Evolutionary conservation across 2,888 invertebrate genomes (phyloP), one percentile per base, ranked within the genome.

Genomic region (Eristalis arbustorum): DNA sequence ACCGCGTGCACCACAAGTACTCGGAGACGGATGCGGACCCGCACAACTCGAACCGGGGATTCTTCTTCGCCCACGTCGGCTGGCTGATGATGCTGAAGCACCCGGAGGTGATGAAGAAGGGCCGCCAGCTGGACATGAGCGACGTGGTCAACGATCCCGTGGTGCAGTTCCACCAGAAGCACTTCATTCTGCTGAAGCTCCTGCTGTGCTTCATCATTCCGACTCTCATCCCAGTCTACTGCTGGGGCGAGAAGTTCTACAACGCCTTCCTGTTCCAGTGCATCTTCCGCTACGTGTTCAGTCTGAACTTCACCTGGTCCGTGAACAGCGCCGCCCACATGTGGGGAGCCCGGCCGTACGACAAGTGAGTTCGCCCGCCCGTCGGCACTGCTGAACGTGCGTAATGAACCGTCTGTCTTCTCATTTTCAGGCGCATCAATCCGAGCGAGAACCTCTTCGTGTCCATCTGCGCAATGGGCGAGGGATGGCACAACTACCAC

Each of bases 401-500:
- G 37, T 10, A 13, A 13, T 92, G 59, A 61, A 61, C 31, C 8
- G 28, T 64, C 25, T 40, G 28, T 28, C 13, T 74, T 61, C 31
- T 5, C 77, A 14, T 67, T 22, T 49, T 10, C 61, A 96, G 97
- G 89, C 93, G 94, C 91, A 96, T 98, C 90, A 96, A 95, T 91
- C 97, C 98, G 0, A 93, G 94, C 0, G 96, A 98, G 93, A 98
- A 97, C 91, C 94, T 94, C 88, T 93, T 94, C 0, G 97, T 98
- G 0, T 95, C 97, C 0, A 90, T 96, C 0, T 90, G 95, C 25
- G 95, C 97, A 0, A 94, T 96, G 93, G 97, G 97, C 0, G 97
- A 97, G 92, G 98, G 98, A 4, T 98, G 97, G 96, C 98, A 98
- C 93, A 98, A 98, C 93, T 98, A 97, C 92, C 98, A 98, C 91